Percentiles rank a stretch among this genome's conserved stretches.
Evolutionary conservation across 2,888 invertebrate species (phyloP).

Genomic region (Esperia sulphurella): DNA sequence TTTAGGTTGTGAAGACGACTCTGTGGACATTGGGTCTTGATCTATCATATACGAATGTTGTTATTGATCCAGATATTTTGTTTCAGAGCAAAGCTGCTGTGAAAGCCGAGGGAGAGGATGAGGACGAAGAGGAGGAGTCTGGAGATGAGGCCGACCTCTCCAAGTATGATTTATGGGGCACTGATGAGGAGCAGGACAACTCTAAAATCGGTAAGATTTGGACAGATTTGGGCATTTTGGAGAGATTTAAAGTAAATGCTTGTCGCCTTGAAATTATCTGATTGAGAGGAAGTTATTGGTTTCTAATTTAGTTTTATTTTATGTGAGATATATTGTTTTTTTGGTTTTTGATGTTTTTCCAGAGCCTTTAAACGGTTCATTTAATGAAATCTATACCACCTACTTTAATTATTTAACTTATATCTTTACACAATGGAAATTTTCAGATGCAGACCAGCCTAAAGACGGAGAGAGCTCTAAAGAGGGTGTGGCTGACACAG

Average conservation of each 20-base stretch:
- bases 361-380: too few relatives aligned
- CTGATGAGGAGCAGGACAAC: conserved; percentile 76
- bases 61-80: conserved; percentile 34
- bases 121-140: conserved; percentile 80
- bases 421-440: background rate
- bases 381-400: too few relatives aligned
- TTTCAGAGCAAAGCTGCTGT: conserved; percentile 58
- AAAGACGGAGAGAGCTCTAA: conserved; percentile 49
- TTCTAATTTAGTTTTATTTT: too few relatives aligned
- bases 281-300: too few relatives aligned
- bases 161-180: conserved; percentile 89
- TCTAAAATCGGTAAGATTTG: conserved; percentile 34
- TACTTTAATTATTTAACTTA: too few relatives aligned
- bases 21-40: background rate
- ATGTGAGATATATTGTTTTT: too few relatives aligned
- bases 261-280: too few relatives aligned
- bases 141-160: conserved; percentile 85
- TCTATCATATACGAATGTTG: background rate
- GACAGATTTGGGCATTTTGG: too few relatives aligned
- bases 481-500: conserved; percentile 31
- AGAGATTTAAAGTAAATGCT: too few relatives aligned
- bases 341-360: too few relatives aligned
- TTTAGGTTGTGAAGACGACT: background rate
- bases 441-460: conserved; percentile 35
- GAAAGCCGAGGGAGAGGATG: conserved; percentile 64